Evolutionary conservation across 2,113 vertebrate species (phyloP).

Genomic region (Bos javanicus): DNA sequence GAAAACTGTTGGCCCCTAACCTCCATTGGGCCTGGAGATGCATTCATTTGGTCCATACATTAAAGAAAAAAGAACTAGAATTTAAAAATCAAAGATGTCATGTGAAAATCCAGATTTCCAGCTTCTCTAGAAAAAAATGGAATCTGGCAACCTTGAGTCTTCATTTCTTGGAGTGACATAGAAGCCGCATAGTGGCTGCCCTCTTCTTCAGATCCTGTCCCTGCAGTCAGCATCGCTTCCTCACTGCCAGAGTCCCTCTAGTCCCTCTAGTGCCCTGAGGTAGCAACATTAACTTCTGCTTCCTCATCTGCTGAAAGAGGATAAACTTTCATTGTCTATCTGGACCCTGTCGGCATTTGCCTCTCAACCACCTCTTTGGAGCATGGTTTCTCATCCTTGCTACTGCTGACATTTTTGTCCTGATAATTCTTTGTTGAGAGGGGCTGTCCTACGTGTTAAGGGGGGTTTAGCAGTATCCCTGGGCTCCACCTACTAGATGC

Average conservation of each 20-base stretch:
- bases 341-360: not conserved
- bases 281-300: no score
- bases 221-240: not conserved
- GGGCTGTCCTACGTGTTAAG: not conserved
- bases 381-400: not conserved
- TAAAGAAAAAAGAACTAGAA: not conserved
- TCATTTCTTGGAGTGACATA: not conserved
- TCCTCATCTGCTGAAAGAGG: no score
- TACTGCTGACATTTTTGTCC: not conserved
- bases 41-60: not conserved
- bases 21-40: not conserved
- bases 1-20: not conserved
- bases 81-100: not conserved
- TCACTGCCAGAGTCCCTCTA: not conserved
- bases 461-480: not conserved
- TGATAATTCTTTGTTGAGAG: not conserved
- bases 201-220: not conserved
- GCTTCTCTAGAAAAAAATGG: not conserved
- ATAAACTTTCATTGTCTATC: not conserved
- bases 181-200: not conserved
- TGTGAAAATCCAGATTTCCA: not conserved
- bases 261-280: no score
- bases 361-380: not conserved
- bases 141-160: not conserved
- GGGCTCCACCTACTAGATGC: not conserved